A percentile compares a stretch with the other conserved stretches of the same genome.
Conservation (phyloP, 2,888 invertebrate genomes). For the Galeopsomyia nigrocyanea region DNA sequence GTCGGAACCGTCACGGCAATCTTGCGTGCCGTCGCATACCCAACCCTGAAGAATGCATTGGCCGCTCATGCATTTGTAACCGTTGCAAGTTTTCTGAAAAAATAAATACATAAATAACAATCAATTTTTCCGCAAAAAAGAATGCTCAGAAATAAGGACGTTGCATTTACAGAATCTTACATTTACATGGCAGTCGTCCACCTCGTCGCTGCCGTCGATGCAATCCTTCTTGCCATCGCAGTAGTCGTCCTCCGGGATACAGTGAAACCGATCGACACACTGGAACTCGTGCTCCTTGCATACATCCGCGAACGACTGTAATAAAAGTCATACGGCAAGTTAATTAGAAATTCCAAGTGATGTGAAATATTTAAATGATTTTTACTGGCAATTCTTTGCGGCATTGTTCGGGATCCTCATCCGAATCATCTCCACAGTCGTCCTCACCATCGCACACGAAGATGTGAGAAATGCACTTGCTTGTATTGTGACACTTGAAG, state of each 20-base stretch:
- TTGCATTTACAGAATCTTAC: conserved; percentile 62
- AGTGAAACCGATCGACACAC: conserved; percentile 56
- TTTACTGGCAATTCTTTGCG: conserved; percentile 8
- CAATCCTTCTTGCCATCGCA: conserved; percentile 68
- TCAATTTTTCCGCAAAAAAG: too few relatives aligned
- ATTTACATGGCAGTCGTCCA: conserved; percentile 56
- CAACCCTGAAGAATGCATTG: conserved; percentile 71
- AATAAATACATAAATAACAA: conserved; percentile 28
- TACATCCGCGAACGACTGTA: neutral
- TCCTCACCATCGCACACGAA: conserved; percentile 73
- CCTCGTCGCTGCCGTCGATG: conserved; percentile 67
- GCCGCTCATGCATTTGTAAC: conserved; percentile 74
- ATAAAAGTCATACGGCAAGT: conserved; percentile 50
- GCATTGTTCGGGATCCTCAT: conserved; percentile 69
- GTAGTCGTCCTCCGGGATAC: conserved; percentile 64
- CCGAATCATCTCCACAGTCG: conserved; percentile 73
- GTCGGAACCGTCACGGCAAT: conserved; percentile 78
- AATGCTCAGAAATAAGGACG: conserved; percentile 35
- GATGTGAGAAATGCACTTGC: conserved; percentile 71
- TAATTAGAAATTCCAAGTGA: conserved; percentile 8
- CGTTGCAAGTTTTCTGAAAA: conserved; percentile 70
- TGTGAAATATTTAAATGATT: conserved; percentile 5
- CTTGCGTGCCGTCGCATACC: conserved; percentile 72
- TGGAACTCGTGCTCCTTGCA: conserved; percentile 56
- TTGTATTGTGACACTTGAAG: conserved; percentile 68